Percentiles rank a stretch among this genome's conserved stretches.
These are phyloP conservation scores for Chloroclysta siterata DNA, from an alignment of 2,888 invertebrate species.

Conservation along the genomic window DNA sequence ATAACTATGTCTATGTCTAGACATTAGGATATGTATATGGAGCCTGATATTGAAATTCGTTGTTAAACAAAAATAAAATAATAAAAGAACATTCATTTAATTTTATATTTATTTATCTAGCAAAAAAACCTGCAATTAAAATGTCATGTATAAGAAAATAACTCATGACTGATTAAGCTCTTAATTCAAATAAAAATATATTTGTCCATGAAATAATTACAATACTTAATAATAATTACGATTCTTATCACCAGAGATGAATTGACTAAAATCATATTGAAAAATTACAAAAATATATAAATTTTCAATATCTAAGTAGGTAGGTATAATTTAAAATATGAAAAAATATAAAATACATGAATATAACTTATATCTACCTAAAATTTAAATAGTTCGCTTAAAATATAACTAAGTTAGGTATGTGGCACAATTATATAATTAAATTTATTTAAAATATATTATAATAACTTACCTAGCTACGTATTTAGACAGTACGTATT, in stretches of 20 bases:
- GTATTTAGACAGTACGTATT: not conserved
- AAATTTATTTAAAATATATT: not conserved
- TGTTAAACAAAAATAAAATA: too few relatives aligned
- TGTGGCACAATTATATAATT: not conserved
- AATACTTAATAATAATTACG: not conserved
- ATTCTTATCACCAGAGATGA: constrained; percentile 19
- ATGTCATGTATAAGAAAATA: not conserved
- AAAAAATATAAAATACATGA: too few relatives aligned
- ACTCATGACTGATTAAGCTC: too few relatives aligned
- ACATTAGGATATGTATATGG: too few relatives aligned
- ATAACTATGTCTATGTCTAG: too few relatives aligned
- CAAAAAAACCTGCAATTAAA: not conserved
- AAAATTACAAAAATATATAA: constrained; percentile 1
- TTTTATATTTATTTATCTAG: too few relatives aligned
- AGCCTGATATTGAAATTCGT: too few relatives aligned
- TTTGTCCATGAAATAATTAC: not conserved
- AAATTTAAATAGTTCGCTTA: not conserved
- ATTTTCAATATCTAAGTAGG: not conserved
- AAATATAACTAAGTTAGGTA: not conserved
- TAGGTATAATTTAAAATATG: not conserved
- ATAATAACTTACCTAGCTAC: not conserved
- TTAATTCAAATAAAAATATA: too few relatives aligned
- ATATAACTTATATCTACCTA: not conserved
- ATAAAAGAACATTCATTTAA: too few relatives aligned
- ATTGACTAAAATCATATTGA: constrained; percentile 26